Percentiles rank a stretch among this genome's conserved stretches.
Evolutionary conservation across 2,113 vertebrate genomes (phyloP).

Genomic region (Ammodramus savannarum): DNA sequence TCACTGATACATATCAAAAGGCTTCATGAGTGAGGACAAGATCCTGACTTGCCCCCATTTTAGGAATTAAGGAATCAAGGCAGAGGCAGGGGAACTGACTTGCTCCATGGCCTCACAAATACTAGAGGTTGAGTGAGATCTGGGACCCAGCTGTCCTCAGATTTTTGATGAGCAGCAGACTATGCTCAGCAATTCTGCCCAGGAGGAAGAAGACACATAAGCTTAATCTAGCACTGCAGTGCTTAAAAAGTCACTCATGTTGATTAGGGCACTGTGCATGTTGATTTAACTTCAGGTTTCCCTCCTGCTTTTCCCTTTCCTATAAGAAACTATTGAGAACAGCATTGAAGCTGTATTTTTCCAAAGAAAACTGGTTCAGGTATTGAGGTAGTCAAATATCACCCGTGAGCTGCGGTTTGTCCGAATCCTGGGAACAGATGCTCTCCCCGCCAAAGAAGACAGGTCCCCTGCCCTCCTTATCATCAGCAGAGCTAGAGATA

Average conservation of each 20-base stretch:
- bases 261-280: neutral
- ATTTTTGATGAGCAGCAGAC: neutral
- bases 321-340: neutral
- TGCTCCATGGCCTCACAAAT: neutral
- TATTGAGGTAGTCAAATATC: neutral
- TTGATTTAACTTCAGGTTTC: constrained; percentile 48
- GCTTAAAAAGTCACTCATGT: neutral
- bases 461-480: neutral
- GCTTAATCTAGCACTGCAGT: neutral
- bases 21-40: neutral
- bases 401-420: neutral
- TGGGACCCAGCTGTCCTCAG: neutral
- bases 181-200: neutral
- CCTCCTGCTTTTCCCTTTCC: neutral
- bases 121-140: neutral
- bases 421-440: neutral
- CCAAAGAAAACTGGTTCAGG: neutral
- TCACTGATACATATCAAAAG: neutral
- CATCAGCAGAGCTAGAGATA: neutral
- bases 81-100: neutral
- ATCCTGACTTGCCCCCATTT: neutral
- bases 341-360: constrained; percentile 15
- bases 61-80: neutral
- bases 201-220: neutral
- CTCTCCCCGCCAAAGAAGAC: rapidly evolving